These are phyloP conservation scores for Apostichopus parvimensis DNA, from an alignment of 35 echinoderm and acorn worm species.

Conservation along the genomic window DNA sequence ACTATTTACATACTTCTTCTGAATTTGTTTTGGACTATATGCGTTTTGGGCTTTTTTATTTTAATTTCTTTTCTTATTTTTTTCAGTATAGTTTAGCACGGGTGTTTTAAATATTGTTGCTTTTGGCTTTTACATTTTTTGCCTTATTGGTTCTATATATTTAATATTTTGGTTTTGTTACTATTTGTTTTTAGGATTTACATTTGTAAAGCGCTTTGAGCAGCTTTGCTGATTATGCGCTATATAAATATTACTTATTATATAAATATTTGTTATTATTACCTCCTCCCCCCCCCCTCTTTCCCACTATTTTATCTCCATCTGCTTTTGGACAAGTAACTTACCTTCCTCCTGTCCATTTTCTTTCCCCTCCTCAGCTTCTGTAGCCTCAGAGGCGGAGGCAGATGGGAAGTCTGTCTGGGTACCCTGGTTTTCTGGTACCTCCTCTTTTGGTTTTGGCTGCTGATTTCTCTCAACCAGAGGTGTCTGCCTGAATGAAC, in stretches of 20 bases:
- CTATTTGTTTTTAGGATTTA: no score
- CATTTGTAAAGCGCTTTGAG: no score
- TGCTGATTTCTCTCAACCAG: constrained; percentile 35
- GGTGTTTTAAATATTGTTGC: no score
- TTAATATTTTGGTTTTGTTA: background rate
- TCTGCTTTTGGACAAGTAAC: background rate
- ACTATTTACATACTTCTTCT: no score
- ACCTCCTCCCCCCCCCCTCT: background rate
- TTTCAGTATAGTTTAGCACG: no score
- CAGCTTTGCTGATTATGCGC: no score
- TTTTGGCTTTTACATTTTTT: no score
- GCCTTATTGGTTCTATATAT: no score
- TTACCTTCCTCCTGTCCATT: constrained; percentile 22
- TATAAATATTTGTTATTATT: background rate
- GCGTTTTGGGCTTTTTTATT: no score
- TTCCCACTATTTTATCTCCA: background rate
- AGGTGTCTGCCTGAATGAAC: constrained; percentile 71
- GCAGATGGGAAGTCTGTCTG: constrained; percentile 65
- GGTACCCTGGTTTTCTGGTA: constrained; percentile 59
- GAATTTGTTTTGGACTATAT: no score
- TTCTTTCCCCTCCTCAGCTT: constrained; percentile 19
- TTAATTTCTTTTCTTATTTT: no score
- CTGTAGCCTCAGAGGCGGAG: constrained; percentile 50
- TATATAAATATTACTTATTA: no score
- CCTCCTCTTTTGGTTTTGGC: constrained; percentile 6